Conservation (phyloP, 2,888 invertebrate species). For the Rotaria socialis region DNA sequence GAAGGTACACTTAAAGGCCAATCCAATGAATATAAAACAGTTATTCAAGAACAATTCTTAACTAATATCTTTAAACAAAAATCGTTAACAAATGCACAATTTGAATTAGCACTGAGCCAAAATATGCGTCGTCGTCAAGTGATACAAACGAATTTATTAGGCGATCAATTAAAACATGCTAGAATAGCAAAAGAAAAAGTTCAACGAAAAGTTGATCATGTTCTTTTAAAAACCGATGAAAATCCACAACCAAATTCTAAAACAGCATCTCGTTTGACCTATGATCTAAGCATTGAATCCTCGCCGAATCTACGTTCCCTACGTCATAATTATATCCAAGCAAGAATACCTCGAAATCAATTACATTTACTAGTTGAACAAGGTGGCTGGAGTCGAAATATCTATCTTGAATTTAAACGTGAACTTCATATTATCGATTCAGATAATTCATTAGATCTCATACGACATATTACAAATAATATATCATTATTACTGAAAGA, state of each 20-base stretch:
- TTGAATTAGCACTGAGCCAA: background rate
- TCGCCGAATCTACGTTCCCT: background rate
- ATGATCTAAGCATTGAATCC: background rate
- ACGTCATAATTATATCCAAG: slow-evolving; percentile 17
- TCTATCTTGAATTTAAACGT: background rate
- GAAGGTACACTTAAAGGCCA: background rate
- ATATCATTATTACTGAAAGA: background rate
- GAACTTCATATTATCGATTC: background rate
- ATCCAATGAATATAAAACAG: background rate
- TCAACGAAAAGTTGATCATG: slow-evolving; percentile 16
- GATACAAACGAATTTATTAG: background rate
- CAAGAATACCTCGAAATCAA: background rate
- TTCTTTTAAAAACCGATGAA: background rate
- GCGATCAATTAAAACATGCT: background rate
- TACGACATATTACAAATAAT: background rate
- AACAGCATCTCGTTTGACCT: background rate
- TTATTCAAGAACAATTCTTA: background rate
- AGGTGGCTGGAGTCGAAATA: background rate
- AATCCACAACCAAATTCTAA: background rate
- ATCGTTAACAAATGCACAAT: background rate
- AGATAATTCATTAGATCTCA: background rate
- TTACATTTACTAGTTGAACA: background rate
- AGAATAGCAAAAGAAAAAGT: background rate
- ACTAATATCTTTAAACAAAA: background rate
- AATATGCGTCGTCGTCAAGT: background rate